Evolutionary conservation across 1,140 invertebrate genomes (phyloP).

Genomic region (Diabrotica undecimpunctata): DNA sequence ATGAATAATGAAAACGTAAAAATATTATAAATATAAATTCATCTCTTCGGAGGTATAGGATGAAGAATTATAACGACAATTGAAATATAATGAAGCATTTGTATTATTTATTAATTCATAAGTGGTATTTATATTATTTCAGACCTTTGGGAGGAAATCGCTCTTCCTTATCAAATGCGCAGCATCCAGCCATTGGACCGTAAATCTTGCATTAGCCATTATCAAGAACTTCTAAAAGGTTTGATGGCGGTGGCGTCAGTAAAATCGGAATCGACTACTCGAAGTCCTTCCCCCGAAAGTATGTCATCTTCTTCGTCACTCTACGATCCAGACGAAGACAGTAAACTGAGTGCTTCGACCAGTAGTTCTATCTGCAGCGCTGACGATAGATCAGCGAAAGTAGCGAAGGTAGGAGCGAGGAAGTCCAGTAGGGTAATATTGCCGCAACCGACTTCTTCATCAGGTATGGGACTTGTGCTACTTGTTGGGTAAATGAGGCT

Average conservation of each 20-base stretch:
- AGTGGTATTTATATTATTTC: conserved; percentile 8
- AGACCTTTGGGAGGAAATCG: conserved; percentile 52
- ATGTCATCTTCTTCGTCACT: conserved; percentile 16
- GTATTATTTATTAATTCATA: background rate
- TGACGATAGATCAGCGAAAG: conserved; percentile 23
- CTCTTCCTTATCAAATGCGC: conserved; percentile 74
- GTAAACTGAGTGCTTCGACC: conserved; percentile 30
- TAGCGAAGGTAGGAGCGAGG: conserved; percentile 11
- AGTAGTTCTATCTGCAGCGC: conserved; percentile 21
- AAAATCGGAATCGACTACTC: background rate
- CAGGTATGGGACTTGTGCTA: background rate
- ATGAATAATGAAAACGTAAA: too few relatives aligned
- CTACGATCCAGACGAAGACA: conserved; percentile 33
- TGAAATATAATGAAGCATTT: too few relatives aligned
- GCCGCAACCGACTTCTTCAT: background rate
- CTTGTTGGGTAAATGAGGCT: background rate
- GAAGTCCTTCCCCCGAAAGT: conserved; percentile 3
- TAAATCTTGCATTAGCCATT: conserved; percentile 43
- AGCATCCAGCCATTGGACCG: conserved; percentile 57
- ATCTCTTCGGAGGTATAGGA: too few relatives aligned
- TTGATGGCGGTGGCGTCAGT: background rate
- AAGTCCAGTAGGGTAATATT: conserved; percentile 30
- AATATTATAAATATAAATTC: too few relatives aligned
- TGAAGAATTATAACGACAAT: too few relatives aligned
- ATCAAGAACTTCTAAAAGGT: conserved; percentile 28